Percentiles rank a stretch among this genome's conserved stretches.
phyloP scores from a whole-genome alignment of 2,888 invertebrate genomes.

The Hyles lineata region DNA sequence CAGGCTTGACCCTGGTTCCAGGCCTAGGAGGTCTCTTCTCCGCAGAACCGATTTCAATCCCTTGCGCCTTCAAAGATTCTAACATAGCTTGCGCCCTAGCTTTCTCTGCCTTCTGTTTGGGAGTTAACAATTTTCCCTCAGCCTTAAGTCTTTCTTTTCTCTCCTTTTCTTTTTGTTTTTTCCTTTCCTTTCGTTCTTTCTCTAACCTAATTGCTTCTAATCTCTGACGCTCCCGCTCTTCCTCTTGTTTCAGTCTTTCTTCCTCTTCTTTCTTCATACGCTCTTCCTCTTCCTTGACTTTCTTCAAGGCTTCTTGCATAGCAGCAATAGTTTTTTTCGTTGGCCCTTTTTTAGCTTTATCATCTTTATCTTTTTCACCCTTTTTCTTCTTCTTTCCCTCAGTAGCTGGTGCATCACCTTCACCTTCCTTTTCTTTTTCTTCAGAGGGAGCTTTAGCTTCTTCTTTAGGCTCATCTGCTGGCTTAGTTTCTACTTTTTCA shows the following conservation, averaged over 20 bases:
- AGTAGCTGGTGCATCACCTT: constrained; percentile 60
- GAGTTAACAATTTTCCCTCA: constrained; percentile 97
- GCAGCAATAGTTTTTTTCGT: constrained; percentile 94
- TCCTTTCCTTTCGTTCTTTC: constrained; percentile 94
- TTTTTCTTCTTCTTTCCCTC: constrained; percentile 81
- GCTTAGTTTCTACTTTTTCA: constrained; percentile 55
- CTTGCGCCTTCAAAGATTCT: constrained; percentile 95
- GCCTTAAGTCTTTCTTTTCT: constrained; percentile 96
- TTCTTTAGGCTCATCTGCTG: constrained; percentile 63
- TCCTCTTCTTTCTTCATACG: constrained; percentile 89
- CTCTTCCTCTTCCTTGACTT: constrained; percentile 95
- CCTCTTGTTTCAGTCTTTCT: constrained; percentile 89
- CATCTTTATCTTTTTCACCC: constrained; percentile 77
- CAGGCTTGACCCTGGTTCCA: constrained; percentile 90
- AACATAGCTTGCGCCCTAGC: constrained; percentile 95
- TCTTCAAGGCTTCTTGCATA: constrained; percentile 96
- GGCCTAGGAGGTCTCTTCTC: constrained; percentile 86
- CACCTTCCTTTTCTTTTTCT: constrained; percentile 69
- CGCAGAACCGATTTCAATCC: constrained; percentile 91
- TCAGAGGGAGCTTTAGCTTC: constrained; percentile 70
- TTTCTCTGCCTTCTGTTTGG: constrained; percentile 96
- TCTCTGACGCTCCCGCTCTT: constrained; percentile 89
- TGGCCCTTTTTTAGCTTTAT: constrained; percentile 89
- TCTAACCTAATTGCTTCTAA: constrained; percentile 91
- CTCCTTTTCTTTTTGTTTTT: constrained; percentile 96